Percentiles rank a stretch among this genome's conserved stretches.
These are phyloP conservation scores for Gisinianus flammeolus DNA, from an alignment of 2,888 invertebrate genomes.

Conservation along the genomic window DNA sequence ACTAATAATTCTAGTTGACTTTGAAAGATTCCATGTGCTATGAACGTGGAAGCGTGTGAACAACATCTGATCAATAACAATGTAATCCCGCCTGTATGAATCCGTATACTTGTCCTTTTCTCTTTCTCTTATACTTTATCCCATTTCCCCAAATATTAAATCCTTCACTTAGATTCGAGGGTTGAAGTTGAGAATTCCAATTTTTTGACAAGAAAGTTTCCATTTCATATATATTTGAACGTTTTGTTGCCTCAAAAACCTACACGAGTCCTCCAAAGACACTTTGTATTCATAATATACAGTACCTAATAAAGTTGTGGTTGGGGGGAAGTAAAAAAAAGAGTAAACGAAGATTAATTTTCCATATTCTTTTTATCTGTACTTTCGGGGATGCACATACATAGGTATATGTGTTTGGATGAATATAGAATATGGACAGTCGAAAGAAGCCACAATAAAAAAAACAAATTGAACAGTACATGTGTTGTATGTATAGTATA, in stretches of 20 bases:
- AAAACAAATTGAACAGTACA: background rate
- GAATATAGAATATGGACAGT: too few species aligned
- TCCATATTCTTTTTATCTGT: background rate
- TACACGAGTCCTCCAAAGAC: too few species aligned
- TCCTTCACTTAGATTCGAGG: background rate
- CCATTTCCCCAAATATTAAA: background rate
- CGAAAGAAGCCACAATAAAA: background rate
- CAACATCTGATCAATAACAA: conserved; percentile 22
- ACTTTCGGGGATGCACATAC: background rate
- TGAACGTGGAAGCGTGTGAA: background rate
- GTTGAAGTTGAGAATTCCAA: background rate
- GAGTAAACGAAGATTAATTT: background rate
- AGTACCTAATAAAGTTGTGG: too few species aligned
- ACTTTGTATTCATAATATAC: too few species aligned
- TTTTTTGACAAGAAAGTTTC: background rate
- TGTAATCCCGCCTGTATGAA: background rate
- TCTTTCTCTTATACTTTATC: too few species aligned
- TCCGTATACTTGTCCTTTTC: background rate
- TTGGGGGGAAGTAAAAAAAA: too few species aligned
- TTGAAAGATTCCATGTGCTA: conserved; percentile 43
- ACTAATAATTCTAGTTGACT: conserved; percentile 41
- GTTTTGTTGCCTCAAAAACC: too few species aligned
- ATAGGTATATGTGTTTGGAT: background rate
- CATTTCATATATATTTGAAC: too few species aligned
- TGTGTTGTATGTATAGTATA: too few species aligned